phyloP scores from a whole-genome alignment of 2,113 vertebrate genomes.

The Anoplopoma fimbria region DNA sequence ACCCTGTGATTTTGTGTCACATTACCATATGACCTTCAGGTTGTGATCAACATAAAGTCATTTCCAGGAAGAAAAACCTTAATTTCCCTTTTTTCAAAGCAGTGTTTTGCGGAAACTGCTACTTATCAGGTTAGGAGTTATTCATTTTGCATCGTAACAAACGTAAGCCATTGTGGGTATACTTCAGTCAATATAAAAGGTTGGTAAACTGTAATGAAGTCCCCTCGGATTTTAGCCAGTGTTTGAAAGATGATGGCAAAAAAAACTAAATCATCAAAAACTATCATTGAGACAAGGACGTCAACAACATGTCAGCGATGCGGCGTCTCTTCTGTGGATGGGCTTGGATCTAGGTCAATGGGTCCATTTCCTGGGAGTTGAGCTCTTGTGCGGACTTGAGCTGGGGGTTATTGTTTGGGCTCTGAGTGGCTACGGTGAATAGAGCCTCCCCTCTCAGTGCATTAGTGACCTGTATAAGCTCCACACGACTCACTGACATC shows the following conservation, averaged over 20 bases:
- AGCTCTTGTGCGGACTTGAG: slow-evolving; percentile 51
- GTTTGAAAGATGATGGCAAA: slow-evolving; percentile 14
- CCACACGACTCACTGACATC: slow-evolving; percentile 69
- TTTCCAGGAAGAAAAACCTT: neutral
- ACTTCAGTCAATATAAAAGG: neutral
- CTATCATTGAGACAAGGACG: slow-evolving; percentile 23
- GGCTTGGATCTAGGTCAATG: slow-evolving; percentile 75
- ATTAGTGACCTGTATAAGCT: slow-evolving; percentile 79
- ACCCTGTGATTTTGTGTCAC: neutral
- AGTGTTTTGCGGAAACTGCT: neutral
- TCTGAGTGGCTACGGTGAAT: slow-evolving; percentile 65
- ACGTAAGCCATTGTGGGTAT: neutral
- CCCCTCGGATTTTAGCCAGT: neutral
- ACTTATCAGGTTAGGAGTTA: no score
- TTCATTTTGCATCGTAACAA: neutral
- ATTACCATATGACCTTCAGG: neutral
- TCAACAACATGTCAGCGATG: slow-evolving; percentile 36
- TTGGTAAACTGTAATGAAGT: neutral
- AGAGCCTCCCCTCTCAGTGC: slow-evolving; percentile 55
- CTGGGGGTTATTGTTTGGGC: slow-evolving; percentile 58
- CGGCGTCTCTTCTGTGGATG: slow-evolving; percentile 31
- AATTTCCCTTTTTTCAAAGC: neutral
- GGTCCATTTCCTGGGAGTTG: slow-evolving; percentile 68
- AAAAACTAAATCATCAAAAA: no score
- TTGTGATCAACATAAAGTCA: neutral